Evolutionary conservation across 92 coral and sea anemone species (phyloP).

Genomic region (Paramuricea clavata): DNA sequence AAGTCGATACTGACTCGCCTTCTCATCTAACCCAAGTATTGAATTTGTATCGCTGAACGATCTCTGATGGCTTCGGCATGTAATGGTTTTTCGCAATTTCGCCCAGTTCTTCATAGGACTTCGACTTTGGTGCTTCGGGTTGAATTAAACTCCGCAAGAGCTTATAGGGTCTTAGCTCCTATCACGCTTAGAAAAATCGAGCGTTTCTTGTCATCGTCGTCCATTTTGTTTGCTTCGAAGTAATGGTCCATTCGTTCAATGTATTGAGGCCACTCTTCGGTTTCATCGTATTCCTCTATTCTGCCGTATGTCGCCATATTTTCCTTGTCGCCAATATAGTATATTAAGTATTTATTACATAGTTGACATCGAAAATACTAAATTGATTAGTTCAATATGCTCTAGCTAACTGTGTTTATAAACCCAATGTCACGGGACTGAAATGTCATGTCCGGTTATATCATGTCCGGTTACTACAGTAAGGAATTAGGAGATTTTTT

Average conservation of each 20-base stretch:
- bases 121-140: slow-evolving; percentile 2
- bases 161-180: slow-evolving; percentile 51
- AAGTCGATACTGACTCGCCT: slow-evolving; percentile 23
- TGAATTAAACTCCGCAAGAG: background rate
- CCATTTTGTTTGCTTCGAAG: slow-evolving; percentile 39
- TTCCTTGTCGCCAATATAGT: too few relatives aligned
- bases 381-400: too few relatives aligned
- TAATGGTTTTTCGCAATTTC: slow-evolving; percentile 1
- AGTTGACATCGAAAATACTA: too few relatives aligned
- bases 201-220: slow-evolving; percentile 43
- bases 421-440: too few relatives aligned
- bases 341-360: too few relatives aligned
- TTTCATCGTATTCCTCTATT: slow-evolving; percentile 15
- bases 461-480: too few relatives aligned
- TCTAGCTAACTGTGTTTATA: too few relatives aligned
- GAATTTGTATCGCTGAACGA: slow-evolving; percentile 30
- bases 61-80: slow-evolving; percentile 22
- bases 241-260: slow-evolving; percentile 12
- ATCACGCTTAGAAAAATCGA: slow-evolving; percentile 48
- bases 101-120: slow-evolving; percentile 9
- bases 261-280: slow-evolving; percentile 25
- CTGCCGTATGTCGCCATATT: slow-evolving; percentile 3
- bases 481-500: too few relatives aligned
- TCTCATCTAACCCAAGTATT: slow-evolving; percentile 1
- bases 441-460: too few relatives aligned